These are phyloP conservation scores for Sebastes oblongus DNA, from an alignment of 2,797 vertebrate species.

Conservation along the genomic window DNA sequence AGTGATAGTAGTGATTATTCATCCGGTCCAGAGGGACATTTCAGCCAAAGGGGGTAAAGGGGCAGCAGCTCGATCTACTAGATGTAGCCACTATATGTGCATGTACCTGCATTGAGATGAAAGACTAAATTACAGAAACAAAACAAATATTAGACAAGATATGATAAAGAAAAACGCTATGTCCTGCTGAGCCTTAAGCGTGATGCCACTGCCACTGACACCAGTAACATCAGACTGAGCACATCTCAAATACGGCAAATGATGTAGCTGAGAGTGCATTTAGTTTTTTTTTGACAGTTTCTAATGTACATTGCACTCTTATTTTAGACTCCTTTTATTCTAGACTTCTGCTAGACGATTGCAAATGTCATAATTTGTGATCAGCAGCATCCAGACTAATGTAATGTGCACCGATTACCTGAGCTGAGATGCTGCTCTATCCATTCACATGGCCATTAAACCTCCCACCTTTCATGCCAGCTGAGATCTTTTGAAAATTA, in stretches of 20 bases:
- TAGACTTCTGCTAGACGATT: neutral
- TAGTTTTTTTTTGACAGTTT: neutral
- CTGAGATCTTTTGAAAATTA: slow-evolving; percentile 63
- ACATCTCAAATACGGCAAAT: slow-evolving; percentile 14
- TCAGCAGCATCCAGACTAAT: slow-evolving; percentile 43
- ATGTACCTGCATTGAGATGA: neutral
- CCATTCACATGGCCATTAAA: slow-evolving; percentile 43
- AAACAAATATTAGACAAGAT: neutral
- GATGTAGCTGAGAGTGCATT: neutral
- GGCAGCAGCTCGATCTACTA: neutral
- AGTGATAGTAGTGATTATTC: neutral
- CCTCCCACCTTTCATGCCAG: slow-evolving; percentile 55
- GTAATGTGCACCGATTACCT: slow-evolving; percentile 40
- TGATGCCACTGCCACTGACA: neutral
- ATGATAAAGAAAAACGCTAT: neutral
- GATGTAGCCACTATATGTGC: neutral
- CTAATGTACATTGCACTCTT: neutral
- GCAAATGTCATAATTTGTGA: slow-evolving; percentile 12
- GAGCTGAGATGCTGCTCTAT: slow-evolving; percentile 20
- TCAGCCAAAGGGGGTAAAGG: neutral
- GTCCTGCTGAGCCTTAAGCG: slow-evolving; percentile 1
- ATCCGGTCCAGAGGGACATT: neutral
- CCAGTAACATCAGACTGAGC: slow-evolving; percentile 8
- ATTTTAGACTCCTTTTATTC: slow-evolving; percentile 9
- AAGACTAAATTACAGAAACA: neutral